Evolutionary conservation across 2,888 invertebrate species (phyloP).

Genomic region (Boloria euphrosyne): DNA sequence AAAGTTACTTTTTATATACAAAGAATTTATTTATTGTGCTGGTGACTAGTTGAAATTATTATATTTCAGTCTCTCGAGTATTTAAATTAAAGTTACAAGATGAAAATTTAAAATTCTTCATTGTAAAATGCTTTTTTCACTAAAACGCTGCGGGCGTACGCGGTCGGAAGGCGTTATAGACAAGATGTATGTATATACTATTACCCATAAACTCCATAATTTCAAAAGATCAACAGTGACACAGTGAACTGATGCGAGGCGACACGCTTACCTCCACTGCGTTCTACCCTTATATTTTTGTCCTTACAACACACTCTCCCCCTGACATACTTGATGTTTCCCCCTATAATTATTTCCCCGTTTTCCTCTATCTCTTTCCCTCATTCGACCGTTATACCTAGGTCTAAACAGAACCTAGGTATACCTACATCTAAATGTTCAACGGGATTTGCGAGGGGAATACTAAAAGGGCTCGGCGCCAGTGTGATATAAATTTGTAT

Average conservation of each 20-base stretch:
- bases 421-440: slow-evolving; percentile 63
- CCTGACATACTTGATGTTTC: slow-evolving; percentile 80
- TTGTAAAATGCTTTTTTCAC: neutral
- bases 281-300: slow-evolving; percentile 74
- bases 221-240: slow-evolving; percentile 77
- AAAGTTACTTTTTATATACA: slow-evolving; percentile 15
- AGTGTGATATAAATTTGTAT: slow-evolving; percentile 63
- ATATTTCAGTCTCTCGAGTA: neutral
- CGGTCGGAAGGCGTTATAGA: slow-evolving; percentile 4
- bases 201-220: slow-evolving; percentile 48
- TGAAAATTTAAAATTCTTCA: neutral
- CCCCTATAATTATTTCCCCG: slow-evolving; percentile 74
- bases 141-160: neutral
- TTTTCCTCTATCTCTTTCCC: slow-evolving; percentile 50
- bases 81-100: slow-evolving; percentile 5
- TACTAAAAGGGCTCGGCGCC: slow-evolving; percentile 70
- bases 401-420: slow-evolving; percentile 62
- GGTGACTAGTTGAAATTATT: slow-evolving; percentile 3
- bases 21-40: slow-evolving; percentile 9
- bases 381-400: slow-evolving; percentile 63
- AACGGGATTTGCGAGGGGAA: slow-evolving; percentile 75
- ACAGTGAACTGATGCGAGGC: slow-evolving; percentile 78
- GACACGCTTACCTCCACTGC: slow-evolving; percentile 77
- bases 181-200: slow-evolving; percentile 28
- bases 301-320: slow-evolving; percentile 77